A percentile compares a stretch with the other conserved stretches of the same genome.
Evolutionary conservation across 2,888 invertebrate genomes (phyloP).

Genomic region (Euproctis similis): DNA sequence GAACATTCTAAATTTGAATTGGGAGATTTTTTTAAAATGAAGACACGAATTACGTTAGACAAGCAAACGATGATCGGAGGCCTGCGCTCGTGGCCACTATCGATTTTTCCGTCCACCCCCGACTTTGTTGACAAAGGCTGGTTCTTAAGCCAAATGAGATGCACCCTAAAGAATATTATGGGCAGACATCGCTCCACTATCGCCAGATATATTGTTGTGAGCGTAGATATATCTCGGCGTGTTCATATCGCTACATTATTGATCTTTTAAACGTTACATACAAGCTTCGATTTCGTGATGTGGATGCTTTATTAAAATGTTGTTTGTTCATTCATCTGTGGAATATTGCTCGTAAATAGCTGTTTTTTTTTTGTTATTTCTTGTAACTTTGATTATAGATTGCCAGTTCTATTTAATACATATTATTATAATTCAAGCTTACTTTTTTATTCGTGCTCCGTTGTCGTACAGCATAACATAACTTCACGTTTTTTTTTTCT

Average conservation of each 20-base stretch:
- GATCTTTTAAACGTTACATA: constrained; percentile 52
- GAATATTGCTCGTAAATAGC: constrained; percentile 16
- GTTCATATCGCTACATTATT: constrained; percentile 58
- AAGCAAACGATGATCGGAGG: constrained; percentile 53
- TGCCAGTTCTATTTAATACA: too few relatives aligned
- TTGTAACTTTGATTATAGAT: too few relatives aligned
- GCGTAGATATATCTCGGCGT: constrained; percentile 44
- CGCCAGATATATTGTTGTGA: constrained; percentile 50
- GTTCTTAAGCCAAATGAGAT: constrained; percentile 76
- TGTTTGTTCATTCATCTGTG: constrained; percentile 19
- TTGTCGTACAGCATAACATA: too few relatives aligned
- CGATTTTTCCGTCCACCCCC: constrained; percentile 70
- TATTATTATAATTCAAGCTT: too few relatives aligned
- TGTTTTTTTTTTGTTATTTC: constrained; percentile 1
- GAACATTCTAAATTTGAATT: constrained; percentile 33
- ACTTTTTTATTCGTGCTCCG: too few relatives aligned
- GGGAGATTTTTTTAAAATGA: constrained; percentile 50
- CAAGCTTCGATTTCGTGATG: constrained; percentile 26
- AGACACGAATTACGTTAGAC: constrained; percentile 52
- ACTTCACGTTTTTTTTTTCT: too few relatives aligned
- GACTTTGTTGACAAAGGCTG: constrained; percentile 74
- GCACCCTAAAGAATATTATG: constrained; percentile 76
- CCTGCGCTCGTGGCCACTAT: constrained; percentile 60
- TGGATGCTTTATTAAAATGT: constrained; percentile 40
- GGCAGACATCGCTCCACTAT: constrained; percentile 73